Base-by-base conservation (phyloP, 2,888 invertebrate genomes). In the Dasypolia templi region DNA sequence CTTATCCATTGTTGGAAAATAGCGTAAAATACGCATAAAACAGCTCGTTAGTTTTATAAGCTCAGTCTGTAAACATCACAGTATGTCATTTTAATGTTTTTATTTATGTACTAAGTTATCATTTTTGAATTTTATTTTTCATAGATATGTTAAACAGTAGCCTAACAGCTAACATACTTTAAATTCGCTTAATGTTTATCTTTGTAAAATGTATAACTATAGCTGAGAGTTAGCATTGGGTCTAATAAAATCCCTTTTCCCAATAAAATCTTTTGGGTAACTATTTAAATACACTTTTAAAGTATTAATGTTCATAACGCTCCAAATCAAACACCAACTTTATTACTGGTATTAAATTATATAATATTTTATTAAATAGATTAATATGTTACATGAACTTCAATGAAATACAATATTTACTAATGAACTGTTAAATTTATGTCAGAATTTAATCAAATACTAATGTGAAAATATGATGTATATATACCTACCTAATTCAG, bases 111-210 rank as follows among this genome's bases (percentile, higher is more conserved):
- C 76, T 75, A 83, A 76, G 75, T 75, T 78, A 77, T 71, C 65
- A 77, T 81, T 83, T 80, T 82, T 77, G 39, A 83, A 72, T 81
- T 73, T 72, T 84, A 75, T 84, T 87, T 83, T 87, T 81, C 35
- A 73, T 78, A 74, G n/a, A 70, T 77, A 72, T 86, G 71, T 86
- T 83, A 79, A 68, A 72, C 53, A 80, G 75, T 79, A 85, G 86
- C 82, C 75, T 86, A 82, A 85, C 77, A 78, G 82, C 82, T 86
- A 83, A 78, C 32, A 49, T 82, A 83, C 77, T 86, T 73, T 86
- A 75, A 73, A 77, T 81, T 82, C 58, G 67, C 58, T 86, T 82
- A 85, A 74, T 70, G 62, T 84, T 87, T 82, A 66, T 42, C n/a
- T 69, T 72, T 77, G 62, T 79, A 58, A 76, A 72, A 64, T 69